Evolutionary conservation across 2,113 vertebrate species (phyloP).

Genomic region (Chloropsis cyanopogon): DNA sequence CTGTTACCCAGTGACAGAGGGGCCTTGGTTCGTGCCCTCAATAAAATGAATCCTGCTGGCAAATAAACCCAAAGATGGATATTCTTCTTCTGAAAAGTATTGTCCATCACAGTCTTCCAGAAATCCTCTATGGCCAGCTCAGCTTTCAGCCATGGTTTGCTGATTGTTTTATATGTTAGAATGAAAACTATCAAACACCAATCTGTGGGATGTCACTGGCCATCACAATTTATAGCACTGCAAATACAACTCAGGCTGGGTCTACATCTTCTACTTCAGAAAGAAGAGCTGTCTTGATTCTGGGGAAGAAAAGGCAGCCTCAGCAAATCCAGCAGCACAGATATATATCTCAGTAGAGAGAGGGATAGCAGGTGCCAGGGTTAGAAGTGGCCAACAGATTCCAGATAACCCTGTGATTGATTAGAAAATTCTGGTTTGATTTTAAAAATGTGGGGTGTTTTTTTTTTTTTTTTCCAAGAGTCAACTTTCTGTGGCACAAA

Average conservation of each 20-base stretch:
- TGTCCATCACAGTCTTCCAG: neutral
- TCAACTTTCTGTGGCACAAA: neutral
- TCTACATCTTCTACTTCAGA: neutral
- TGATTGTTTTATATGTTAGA: neutral
- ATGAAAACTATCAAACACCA: neutral
- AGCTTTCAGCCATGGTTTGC: neutral
- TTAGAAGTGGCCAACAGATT: neutral
- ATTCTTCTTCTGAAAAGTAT: neutral
- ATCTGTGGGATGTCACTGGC: neutral
- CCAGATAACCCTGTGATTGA: neutral
- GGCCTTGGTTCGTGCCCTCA: conserved; percentile 19
- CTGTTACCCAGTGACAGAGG: conserved; percentile 26
- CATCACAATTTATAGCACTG: neutral
- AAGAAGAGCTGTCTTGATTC: neutral
- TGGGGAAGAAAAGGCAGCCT: neutral
- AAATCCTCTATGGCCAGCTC: neutral
- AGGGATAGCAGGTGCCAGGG: neutral
- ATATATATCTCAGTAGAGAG: neutral
- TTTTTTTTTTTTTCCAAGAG: neutral
- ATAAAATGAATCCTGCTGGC: conserved; percentile 12
- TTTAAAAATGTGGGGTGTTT: accelerated
- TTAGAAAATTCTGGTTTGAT: neutral
- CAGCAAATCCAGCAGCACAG: neutral
- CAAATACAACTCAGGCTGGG: neutral
- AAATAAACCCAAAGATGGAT: neutral